Base-by-base conservation (phyloP, 2,888 invertebrate species). In the Scelioninae gen. 1 region DNA sequence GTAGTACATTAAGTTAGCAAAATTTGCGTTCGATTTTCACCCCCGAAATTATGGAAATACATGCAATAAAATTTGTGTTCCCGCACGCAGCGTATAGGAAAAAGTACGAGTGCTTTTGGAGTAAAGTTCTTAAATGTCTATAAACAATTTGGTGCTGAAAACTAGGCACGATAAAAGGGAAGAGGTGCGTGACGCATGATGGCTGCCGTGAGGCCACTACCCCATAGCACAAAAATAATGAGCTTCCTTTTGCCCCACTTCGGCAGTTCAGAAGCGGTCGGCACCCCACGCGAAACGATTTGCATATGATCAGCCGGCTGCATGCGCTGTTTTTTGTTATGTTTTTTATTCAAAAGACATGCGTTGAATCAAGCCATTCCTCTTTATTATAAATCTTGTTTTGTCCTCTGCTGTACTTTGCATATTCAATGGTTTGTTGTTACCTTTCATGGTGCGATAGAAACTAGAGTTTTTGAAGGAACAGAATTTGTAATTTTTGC, bases 221-320 rank as follows among this genome's bases (percentile, higher is more conserved):
- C 83, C 83, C 74, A 81, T 74, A 77, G 83, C 77, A 47, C 80
- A 83, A 83, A 80, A 83, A 83, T 83, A 83, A 83, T 80, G 83
- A 86, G 86, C 86, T 86, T 86, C 84, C 86, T 85, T 75, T 84
- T 83, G 72, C 68, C 88, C 88, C 85, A 82, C 85, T 86, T 85
- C 82, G 83, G 45, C 45, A 66, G 72, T 82, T 84, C 84, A 71
- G 66, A 68, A 79, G 76, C 76, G 80, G 74, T 80, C 80, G 86
- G 85, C 85, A 85, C 86, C 86, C 86, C 86, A 84, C 85, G 69
- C 84, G 75, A 78, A 83, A 74, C 85, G 84, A 85, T 86, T 85
- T 86, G 84, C 86, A 85, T 86, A 83, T 71, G 84, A 83, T 84
- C 83, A 87, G 89, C 89, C 88, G 89, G 89, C 88, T 88, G 87